A percentile compares a stretch with the other conserved stretches of the same genome.
These are phyloP conservation scores for Ochropacha duplaris DNA, from an alignment of 2,888 invertebrate species.

Conservation along the genomic window DNA sequence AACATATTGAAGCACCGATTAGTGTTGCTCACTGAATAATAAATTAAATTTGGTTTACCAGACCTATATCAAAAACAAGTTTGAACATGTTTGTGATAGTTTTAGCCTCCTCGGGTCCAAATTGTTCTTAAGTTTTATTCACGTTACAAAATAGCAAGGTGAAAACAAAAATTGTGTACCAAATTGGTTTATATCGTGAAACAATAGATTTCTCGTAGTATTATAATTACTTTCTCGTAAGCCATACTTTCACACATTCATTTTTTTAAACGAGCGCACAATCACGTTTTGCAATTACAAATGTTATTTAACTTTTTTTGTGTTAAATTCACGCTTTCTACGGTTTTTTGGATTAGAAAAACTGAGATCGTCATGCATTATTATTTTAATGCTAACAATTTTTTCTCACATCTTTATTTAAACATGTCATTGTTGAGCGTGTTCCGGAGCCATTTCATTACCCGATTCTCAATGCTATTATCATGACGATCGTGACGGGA, in stretches of 20 bases:
- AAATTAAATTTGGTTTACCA: constrained; percentile 7
- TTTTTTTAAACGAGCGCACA: constrained; percentile 37
- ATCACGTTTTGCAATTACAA: constrained; percentile 23
- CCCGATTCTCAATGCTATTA: neutral
- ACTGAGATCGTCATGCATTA: neutral
- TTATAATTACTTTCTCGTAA: constrained; percentile 47
- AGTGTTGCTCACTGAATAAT: constrained; percentile 13
- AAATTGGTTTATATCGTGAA: constrained; percentile 18
- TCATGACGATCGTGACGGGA: neutral
- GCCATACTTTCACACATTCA: constrained; percentile 55
- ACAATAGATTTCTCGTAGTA: constrained; percentile 20
- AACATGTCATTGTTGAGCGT: neutral
- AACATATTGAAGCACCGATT: neutral
- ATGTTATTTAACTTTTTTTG: constrained; percentile 33
- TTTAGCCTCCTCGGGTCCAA: constrained; percentile 22
- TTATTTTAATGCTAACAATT: neutral
- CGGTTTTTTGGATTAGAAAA: constrained; percentile 8
- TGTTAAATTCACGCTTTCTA: constrained; percentile 42
- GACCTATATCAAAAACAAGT: constrained; percentile 44
- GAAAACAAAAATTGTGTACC: constrained; percentile 13
- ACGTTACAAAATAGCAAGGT: neutral
- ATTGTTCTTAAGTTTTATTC: constrained; percentile 8
- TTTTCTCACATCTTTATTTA: neutral
- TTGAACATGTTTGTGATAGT: constrained; percentile 42
- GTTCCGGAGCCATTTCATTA: neutral